phyloP scores from a whole-genome alignment of 2,797 vertebrate genomes.

The Pampus argenteus region DNA sequence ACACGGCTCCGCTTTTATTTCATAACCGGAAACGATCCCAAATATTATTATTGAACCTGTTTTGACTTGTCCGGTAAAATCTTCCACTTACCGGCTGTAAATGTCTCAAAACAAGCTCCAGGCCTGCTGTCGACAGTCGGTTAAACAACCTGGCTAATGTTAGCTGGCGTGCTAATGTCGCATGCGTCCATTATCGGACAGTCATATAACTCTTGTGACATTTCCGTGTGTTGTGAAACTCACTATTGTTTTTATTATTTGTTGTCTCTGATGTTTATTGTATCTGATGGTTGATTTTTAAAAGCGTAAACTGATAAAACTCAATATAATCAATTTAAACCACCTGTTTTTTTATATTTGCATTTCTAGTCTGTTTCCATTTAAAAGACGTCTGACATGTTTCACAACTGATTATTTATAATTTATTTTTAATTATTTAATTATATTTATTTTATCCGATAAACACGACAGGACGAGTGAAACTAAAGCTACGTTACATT shows the following conservation, averaged over 20 bases:
- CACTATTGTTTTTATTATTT: too few relatives aligned
- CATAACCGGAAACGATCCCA: accelerated
- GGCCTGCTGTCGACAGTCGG: neutral
- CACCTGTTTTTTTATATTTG: too few relatives aligned
- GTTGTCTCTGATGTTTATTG: neutral
- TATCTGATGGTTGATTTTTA: too few relatives aligned
- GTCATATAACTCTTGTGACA: accelerated
- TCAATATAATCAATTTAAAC: too few relatives aligned
- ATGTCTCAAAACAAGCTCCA: accelerated
- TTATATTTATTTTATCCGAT: too few relatives aligned
- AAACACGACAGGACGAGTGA: neutral
- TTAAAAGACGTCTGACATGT: neutral
- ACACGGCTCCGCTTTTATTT: neutral
- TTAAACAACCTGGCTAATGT: neutral
- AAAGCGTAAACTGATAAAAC: too few relatives aligned
- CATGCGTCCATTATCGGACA: conserved; percentile 54
- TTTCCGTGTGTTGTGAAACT: neutral
- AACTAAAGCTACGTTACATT: too few relatives aligned
- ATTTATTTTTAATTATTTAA: too few relatives aligned
- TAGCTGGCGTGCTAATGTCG: conserved; percentile 59
- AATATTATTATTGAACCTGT: neutral
- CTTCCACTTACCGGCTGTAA: accelerated
- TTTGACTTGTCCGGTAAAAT: accelerated
- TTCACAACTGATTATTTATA: neutral
- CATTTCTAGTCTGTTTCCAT: neutral